Evolutionary conservation across 1,140 invertebrate species (phyloP), one percentile per base, ranked within the genome.

Genomic region (Andrena cerasifolii): DNA sequence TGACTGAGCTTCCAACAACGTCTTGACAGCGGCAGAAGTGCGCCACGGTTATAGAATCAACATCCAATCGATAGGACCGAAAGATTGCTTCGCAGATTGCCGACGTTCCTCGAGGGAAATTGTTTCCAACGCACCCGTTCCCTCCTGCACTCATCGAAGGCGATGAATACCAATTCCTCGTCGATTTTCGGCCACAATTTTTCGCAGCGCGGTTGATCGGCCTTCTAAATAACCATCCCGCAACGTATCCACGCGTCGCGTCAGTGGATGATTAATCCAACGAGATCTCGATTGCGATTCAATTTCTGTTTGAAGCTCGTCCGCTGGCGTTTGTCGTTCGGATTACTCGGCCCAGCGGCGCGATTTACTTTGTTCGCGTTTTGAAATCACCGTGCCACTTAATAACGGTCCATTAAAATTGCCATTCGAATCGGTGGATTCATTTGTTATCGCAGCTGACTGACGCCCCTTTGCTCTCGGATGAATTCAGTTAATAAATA

Each of bases 41-140:
- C n/a, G n/a, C 31, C 49, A 24, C 36, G 40, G 47, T 62, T 79
- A 59, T 68, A 28, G 47, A 79, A 78, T 79, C 70, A 63, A 62
- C 80, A 65, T 66, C 26, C 33, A 62, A 66, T 84, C 78, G 82
- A 84, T 76, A 33, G 7, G 40, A 14, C 40, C 47, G 36, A 24
- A 45, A 54, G 56, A 81, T 79, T 65, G 75, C 31, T 40, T 54
- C 49, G 58, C 53, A 68, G 51, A 76, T 76, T 76, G 62, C 72
- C 56, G 33, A 14, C 53, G 72, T 83, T 67, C 43, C 81, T 70
- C 49, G 16, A 12, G 49, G 66, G 45, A 72, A 83, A 83, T 84
- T 56, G 78, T 84, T 75, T 79, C 76, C 45, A 51, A 33, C 31
- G 24, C 24, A 21, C 36, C 2, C 47, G 54, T 40, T n/a, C n/a